Base-by-base conservation (phyloP, 2,797 vertebrate genomes). In the Scarus forsteni region DNA sequence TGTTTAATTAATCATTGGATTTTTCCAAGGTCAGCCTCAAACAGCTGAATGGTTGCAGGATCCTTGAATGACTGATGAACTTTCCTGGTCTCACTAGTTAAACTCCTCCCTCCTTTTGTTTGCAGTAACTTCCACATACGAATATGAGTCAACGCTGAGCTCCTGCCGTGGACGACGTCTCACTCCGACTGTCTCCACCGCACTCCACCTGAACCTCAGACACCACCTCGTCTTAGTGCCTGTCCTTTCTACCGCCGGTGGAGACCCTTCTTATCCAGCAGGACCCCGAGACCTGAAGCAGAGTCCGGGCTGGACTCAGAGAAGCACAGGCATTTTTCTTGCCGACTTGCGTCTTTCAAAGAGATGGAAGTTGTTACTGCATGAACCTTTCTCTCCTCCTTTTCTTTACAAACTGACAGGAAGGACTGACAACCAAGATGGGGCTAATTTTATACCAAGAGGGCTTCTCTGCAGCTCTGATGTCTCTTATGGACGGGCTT, bases 111-210 rank as follows among this genome's bases (percentile, higher is more conserved):
- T 49, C 0, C 5, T 44, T 10, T 53, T 39, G 19, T 19, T 64
- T 89, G 35, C 91, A 99, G 97, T 93, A 99, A 97, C 84, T 99
- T 99, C 89, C 98, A 99, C 85, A 93, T 99, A 93, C 94, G 97
- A 85, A 98, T 99, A 93, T 99, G 93, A 98, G 79, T 54, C 49
- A 14, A 34, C 64, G 54, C 76, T 45, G 75, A 77, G 60, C 58
- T 75, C 70, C 80, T 57, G 62, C 45, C 48, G 74, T 74, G 50
- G 64, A 57, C 48, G 67, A 79, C 1, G 40, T 66, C 60, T 73
- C 68, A 62, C 52, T 58, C 4, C 1, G 46, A 76, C 19, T 16
- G 11, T 58, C 68, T 53, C 52, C 35, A 13, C 35, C 63, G 56
- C 50, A 59, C 45, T 48, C 50, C 16, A 35, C 16, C 49, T 57